phyloP scores from a whole-genome alignment of 2,888 invertebrate genomes.

The Graphium colonna region DNA sequence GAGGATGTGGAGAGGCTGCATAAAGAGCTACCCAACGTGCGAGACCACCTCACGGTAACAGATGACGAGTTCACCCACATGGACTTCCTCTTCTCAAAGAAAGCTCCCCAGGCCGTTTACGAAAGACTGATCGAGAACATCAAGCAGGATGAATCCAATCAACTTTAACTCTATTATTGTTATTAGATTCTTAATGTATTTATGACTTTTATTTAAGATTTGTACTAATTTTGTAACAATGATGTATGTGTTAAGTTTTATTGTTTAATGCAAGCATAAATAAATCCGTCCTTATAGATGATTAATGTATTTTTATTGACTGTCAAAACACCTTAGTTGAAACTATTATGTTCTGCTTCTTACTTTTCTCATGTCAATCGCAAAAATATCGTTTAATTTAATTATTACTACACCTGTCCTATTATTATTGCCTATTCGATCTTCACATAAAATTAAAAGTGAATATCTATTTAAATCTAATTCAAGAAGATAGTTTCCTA shows the following conservation, averaged over 20 bases:
- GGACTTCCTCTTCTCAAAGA: slow-evolving; percentile 68
- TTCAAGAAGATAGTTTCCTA: too few relatives aligned
- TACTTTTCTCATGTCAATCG: too few relatives aligned
- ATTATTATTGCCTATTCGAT: too few relatives aligned
- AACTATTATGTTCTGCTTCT: too few relatives aligned
- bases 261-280: slow-evolving; percentile 14
- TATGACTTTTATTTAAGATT: slow-evolving; percentile 30
- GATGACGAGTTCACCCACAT: slow-evolving; percentile 67
- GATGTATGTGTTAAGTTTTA: slow-evolving; percentile 1
- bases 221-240: slow-evolving; percentile 28
- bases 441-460: too few relatives aligned
- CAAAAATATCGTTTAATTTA: too few relatives aligned
- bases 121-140: slow-evolving; percentile 57
- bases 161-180: slow-evolving; percentile 27
- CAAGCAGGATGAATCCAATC: slow-evolving; percentile 33
- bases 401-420: too few relatives aligned
- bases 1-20: slow-evolving; percentile 79
- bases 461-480: too few relatives aligned
- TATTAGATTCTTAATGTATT: slow-evolving; percentile 12
- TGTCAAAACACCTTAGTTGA: slow-evolving; percentile 2
- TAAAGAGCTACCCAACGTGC: slow-evolving; percentile 76
- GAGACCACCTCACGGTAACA: slow-evolving; percentile 76
- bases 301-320: neutral
- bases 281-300: slow-evolving; percentile 17
- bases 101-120: slow-evolving; percentile 57